A percentile compares a stretch with the other conserved stretches of the same genome.
Conservation (phyloP, 2,113 vertebrate genomes). For the Copsychus sechellarum region DNA sequence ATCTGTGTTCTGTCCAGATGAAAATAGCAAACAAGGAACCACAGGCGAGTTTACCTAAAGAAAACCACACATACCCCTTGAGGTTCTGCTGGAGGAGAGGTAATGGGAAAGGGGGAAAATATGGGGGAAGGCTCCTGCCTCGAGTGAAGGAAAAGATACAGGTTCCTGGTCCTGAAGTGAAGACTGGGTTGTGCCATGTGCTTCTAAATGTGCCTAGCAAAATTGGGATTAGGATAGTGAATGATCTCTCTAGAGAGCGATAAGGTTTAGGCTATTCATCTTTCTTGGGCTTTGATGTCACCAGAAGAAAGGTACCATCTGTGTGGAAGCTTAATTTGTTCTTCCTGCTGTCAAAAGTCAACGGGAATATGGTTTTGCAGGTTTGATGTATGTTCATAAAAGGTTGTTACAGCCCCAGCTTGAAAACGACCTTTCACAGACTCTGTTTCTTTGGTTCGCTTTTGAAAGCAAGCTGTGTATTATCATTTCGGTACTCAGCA, state of each 20-base stretch:
- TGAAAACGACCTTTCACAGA: not conserved
- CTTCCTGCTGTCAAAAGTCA: not conserved
- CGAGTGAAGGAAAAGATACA: not conserved
- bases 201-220: not conserved
- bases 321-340: not conserved
- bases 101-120: not conserved
- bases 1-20: not conserved
- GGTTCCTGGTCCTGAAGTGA: not conserved
- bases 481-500: not conserved
- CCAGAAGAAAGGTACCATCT: not conserved
- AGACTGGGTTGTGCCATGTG: not conserved
- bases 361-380: not conserved
- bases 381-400: not conserved
- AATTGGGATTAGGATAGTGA: not conserved
- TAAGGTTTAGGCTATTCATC: not conserved
- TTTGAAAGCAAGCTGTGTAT: not conserved
- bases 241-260: not conserved
- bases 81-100: not conserved
- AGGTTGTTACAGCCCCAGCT: not conserved
- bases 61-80: not conserved
- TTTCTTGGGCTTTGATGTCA: not conserved
- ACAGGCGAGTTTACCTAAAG: not conserved
- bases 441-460: not conserved
- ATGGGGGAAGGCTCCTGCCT: not conserved
- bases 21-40: constrained; percentile 25